Evolutionary conservation across 2,113 vertebrate species (phyloP).

Genomic region (Elaphurus davidianus): DNA sequence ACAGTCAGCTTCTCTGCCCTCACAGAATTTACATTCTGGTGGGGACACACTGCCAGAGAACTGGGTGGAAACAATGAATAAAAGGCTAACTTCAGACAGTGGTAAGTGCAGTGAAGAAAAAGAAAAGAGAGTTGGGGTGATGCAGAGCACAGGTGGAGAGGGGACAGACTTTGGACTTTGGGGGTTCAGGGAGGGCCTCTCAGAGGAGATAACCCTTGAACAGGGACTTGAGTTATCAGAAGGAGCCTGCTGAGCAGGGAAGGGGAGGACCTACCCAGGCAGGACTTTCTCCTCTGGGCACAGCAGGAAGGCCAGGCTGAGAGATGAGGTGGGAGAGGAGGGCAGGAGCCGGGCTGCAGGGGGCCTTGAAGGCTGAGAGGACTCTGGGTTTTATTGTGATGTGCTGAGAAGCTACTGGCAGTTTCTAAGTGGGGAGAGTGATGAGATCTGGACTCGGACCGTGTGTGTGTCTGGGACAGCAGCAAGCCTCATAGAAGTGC

Average conservation of each 20-base stretch:
- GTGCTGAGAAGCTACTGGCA: not conserved
- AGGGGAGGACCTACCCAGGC: not conserved
- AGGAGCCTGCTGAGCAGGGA: not conserved
- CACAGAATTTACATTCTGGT: not conserved
- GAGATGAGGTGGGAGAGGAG: not conserved
- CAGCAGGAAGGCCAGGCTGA: not conserved
- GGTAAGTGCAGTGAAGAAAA: not conserved
- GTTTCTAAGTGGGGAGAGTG: not conserved
- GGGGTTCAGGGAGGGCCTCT: not conserved
- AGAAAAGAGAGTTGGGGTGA: not conserved
- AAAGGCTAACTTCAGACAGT: not conserved
- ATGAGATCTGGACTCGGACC: not conserved
- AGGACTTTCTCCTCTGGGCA: not conserved
- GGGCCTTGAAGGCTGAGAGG: not conserved
- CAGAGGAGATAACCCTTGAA: not conserved
- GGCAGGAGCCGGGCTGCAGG: not conserved
- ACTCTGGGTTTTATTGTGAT: not conserved
- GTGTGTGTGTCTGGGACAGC: not conserved
- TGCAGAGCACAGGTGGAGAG: not conserved
- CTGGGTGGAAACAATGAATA: not conserved
- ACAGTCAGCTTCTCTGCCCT: not conserved
- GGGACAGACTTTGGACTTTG: not conserved
- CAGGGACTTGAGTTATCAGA: not conserved
- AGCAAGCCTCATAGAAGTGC: accelerated
- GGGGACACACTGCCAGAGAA: not conserved